Evolutionary conservation across 2,888 invertebrate genomes (phyloP).

Genomic region (Lasioglossum calceatum): DNA sequence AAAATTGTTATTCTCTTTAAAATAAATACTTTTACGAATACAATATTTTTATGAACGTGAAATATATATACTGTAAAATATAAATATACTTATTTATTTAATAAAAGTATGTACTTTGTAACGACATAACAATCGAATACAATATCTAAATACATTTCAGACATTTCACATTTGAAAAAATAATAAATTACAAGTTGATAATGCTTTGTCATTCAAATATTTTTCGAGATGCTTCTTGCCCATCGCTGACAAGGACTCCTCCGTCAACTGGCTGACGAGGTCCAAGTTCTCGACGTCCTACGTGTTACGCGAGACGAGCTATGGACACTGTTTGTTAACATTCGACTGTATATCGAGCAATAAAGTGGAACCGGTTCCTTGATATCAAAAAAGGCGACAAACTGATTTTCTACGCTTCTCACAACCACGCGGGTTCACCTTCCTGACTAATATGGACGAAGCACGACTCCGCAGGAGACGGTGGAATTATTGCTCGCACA

Average conservation of each 20-base stretch:
- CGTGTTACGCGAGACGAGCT: background rate
- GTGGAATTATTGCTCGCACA: constrained; percentile 2
- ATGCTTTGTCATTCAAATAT: too few species aligned
- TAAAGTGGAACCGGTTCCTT: constrained; percentile 46
- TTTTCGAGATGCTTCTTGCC: background rate
- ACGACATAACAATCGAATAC: too few species aligned
- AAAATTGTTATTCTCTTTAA: too few species aligned
- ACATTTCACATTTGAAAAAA: background rate
- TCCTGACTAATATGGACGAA: constrained; percentile 22
- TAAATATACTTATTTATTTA: too few species aligned
- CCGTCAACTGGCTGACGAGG: background rate
- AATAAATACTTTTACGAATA: too few species aligned
- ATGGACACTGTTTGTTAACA: constrained; percentile 29
- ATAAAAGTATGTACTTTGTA: too few species aligned
- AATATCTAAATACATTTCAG: too few species aligned
- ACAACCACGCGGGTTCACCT: background rate
- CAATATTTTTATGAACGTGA: too few species aligned
- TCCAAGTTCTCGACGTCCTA: constrained; percentile 12
- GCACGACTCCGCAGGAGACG: background rate
- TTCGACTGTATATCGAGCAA: constrained; percentile 33
- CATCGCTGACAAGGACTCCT: background rate
- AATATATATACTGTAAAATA: too few species aligned
- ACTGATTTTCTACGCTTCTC: constrained; percentile 12
- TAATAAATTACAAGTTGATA: background rate
- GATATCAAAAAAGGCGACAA: constrained; percentile 33